Evolutionary conservation across 37 sponge, comb jelly and placozoan species (phyloP).

Genomic region (Geodia barretti): DNA sequence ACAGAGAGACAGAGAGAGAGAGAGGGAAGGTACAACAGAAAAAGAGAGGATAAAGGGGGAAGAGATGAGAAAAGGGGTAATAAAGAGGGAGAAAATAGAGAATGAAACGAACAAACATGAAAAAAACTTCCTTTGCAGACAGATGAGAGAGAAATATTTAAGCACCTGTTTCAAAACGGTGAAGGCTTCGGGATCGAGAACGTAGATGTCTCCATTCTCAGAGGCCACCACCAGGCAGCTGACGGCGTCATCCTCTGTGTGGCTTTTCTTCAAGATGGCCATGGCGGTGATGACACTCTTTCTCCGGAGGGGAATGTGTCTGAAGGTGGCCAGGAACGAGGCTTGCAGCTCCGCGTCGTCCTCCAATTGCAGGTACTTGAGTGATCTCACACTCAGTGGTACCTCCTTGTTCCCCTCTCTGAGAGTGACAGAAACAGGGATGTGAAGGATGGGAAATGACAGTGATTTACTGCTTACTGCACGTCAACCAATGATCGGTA

Average conservation of each 20-base stretch:
- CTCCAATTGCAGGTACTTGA: conserved; percentile 81
- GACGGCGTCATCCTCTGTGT: conserved; percentile 80
- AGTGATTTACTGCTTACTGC: no score
- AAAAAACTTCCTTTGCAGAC: neutral
- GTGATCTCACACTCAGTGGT: conserved; percentile 56
- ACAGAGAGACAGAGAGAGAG: no score
- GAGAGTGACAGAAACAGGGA: no score
- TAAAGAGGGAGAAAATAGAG: neutral
- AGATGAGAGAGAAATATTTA: neutral
- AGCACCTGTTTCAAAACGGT: conserved; percentile 76
- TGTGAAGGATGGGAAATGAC: no score
- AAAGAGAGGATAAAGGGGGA: neutral
- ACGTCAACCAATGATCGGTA: no score
- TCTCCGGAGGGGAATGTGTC: conserved; percentile 83
- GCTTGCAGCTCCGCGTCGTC: conserved; percentile 72
- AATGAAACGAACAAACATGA: neutral
- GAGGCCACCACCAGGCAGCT: conserved; percentile 96
- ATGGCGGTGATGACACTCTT: conserved; percentile 89
- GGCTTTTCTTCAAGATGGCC: conserved; percentile 90
- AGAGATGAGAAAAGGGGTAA: neutral
- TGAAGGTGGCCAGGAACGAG: conserved; percentile 79
- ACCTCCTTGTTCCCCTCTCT: conserved; percentile 33
- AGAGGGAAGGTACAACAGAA: neutral
- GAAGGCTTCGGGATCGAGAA: conserved; percentile 97
- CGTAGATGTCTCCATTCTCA: conserved; percentile 86